Conservation (phyloP, 2,113 vertebrate species). For the Uropsilus gracilis region DNA sequence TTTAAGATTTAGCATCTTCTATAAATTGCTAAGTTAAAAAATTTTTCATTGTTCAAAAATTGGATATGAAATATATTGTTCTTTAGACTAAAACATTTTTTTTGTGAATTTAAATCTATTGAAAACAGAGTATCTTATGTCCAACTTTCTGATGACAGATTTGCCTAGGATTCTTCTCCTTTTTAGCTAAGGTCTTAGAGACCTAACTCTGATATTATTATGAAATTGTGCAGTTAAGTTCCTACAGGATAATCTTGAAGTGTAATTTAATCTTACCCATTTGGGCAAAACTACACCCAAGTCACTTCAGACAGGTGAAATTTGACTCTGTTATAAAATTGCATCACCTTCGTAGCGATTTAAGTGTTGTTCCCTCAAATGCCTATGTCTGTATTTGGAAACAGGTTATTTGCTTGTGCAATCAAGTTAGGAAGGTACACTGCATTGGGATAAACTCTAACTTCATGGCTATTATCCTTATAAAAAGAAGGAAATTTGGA, state of each 20-base stretch:
- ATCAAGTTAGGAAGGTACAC: neutral
- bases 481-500: neutral
- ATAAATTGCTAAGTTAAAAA: neutral
- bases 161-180: neutral
- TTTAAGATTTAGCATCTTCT: neutral
- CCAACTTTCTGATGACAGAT: neutral
- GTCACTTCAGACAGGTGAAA: neutral
- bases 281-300: neutral
- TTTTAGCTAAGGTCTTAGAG: neutral
- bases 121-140: neutral
- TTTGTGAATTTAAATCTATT: neutral
- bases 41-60: neutral
- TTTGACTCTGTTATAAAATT: neutral
- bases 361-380: neutral
- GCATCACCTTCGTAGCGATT: neutral
- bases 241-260: neutral
- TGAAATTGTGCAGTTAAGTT: neutral
- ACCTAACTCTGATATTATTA: neutral
- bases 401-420: neutral
- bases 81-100: slow-evolving; percentile 6
- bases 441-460: neutral
- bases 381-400: neutral
- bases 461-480: neutral
- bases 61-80: neutral
- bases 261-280: neutral